Conservation (phyloP, 2,797 vertebrate genomes). For the Mus minutoides region DNA sequence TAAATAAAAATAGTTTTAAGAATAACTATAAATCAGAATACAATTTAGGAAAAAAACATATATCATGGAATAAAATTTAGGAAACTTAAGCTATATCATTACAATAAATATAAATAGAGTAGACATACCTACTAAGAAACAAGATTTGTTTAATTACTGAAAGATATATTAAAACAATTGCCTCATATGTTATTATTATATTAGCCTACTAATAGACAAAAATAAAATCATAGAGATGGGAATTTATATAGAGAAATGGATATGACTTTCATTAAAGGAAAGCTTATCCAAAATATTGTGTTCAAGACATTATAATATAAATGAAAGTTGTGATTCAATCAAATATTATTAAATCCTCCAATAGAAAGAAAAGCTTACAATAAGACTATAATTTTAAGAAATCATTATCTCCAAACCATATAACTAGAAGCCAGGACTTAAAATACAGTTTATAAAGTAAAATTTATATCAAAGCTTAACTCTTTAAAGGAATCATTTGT, state of each 20-base stretch:
- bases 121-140: background rate
- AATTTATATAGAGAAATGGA: background rate
- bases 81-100: background rate
- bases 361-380: background rate
- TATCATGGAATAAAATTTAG: background rate
- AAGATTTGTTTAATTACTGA: background rate
- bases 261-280: background rate
- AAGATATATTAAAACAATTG: background rate
- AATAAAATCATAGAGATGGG: slow-evolving; percentile 11
- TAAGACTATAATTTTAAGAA: background rate
- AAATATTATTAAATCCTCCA: slow-evolving; percentile 17
- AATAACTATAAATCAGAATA: background rate
- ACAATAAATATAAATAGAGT: slow-evolving; percentile 38
- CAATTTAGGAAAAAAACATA: background rate
- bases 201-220: background rate
- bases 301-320: slow-evolving; percentile 26
- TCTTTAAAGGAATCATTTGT: background rate
- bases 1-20: background rate
- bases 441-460: slow-evolving; percentile 53
- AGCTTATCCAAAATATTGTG: background rate
- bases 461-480: slow-evolving; percentile 25
- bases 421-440: background rate
- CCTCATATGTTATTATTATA: background rate
- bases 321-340: background rate
- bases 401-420: background rate